Evolutionary conservation across 1,140 invertebrate species (phyloP).

Genomic region (Drosophila auraria): DNA sequence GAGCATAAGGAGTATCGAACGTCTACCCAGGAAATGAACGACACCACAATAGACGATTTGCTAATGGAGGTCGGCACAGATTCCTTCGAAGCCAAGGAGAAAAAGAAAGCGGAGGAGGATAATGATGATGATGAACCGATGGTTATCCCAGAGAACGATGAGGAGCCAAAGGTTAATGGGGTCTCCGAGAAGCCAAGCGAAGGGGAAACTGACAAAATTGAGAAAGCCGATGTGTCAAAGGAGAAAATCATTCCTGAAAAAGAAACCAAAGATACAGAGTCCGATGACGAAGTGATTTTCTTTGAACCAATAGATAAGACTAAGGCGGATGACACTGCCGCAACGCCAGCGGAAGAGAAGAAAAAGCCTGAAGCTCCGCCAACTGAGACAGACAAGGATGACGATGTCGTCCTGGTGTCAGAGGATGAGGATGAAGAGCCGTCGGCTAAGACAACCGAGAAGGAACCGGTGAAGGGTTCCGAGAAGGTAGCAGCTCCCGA

Average conservation of each 20-base stretch:
- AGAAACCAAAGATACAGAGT: slow-evolving; percentile 51
- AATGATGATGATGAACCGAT: not conserved
- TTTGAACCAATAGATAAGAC: slow-evolving; percentile 59
- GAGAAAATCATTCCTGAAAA: not conserved
- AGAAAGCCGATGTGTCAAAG: not conserved
- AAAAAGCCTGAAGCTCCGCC: slow-evolving; percentile 2
- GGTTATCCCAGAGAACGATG: not conserved
- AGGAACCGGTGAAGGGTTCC: slow-evolving; percentile 6
- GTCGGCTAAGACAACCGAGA: not conserved
- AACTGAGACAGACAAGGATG: slow-evolving; percentile 20
- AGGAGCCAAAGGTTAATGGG: slow-evolving; percentile 17
- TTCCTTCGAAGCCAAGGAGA: not conserved
- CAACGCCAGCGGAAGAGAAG: not conserved
- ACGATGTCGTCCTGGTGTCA: slow-evolving; percentile 64
- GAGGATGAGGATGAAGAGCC: slow-evolving; percentile 67
- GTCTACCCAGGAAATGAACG: slow-evolving; percentile 20
- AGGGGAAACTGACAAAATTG: not conserved
- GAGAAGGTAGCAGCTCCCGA: not conserved
- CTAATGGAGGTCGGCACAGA: slow-evolving; percentile 2
- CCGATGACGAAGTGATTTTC: slow-evolving; percentile 77
- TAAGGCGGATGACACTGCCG: slow-evolving; percentile 9
- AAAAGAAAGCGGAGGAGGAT: not conserved
- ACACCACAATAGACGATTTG: slow-evolving; percentile 16
- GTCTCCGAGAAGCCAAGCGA: not conserved
- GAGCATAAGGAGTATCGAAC: not conserved